Evolutionary conservation across 2,797 vertebrate species (phyloP).

Genomic region (Leptatherina wallacei): DNA sequence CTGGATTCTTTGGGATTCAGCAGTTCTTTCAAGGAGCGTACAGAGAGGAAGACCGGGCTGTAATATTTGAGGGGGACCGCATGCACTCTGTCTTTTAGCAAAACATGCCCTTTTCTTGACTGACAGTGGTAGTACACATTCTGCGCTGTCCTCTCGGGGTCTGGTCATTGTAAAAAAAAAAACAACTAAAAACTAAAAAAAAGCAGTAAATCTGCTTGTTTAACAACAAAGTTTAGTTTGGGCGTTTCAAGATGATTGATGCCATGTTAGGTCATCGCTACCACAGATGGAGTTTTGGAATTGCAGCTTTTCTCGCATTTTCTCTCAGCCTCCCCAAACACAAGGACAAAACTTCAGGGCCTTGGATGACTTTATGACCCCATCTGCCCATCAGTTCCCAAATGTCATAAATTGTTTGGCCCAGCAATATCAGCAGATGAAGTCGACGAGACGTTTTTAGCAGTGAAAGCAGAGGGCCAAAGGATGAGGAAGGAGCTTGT

Average conservation of each 20-base stretch:
- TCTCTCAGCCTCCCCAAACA: constrained; percentile 21
- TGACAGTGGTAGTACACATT: constrained; percentile 34
- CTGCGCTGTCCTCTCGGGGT: constrained; percentile 15
- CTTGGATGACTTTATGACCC: constrained; percentile 81
- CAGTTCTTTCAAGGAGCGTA: constrained; percentile 57
- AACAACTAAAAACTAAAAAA: neutral
- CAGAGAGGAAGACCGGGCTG: constrained; percentile 35
- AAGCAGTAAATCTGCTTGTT: neutral
- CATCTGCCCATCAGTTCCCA: constrained; percentile 77
- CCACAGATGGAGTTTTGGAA: constrained; percentile 28
- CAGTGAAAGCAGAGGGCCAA: constrained; percentile 55
- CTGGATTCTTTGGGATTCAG: constrained; percentile 79
- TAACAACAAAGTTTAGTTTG: constrained; percentile 12
- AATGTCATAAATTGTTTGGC: constrained; percentile 86
- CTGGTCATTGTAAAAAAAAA: constrained; percentile 15
- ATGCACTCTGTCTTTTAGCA: constrained; percentile 44
- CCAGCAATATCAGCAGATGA: constrained; percentile 88
- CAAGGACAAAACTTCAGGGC: constrained; percentile 28
- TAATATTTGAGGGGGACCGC: constrained; percentile 46
- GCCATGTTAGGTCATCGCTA: neutral
- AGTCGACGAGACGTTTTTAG: constrained; percentile 88
- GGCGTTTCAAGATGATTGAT: constrained; percentile 11
- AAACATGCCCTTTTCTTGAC: constrained; percentile 59
- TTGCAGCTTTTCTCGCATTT: constrained; percentile 7
- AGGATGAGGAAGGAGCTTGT: constrained; percentile 33